phyloP scores from a whole-genome alignment of 2,888 invertebrate species.

The Metopia argyrocephala region DNA sequence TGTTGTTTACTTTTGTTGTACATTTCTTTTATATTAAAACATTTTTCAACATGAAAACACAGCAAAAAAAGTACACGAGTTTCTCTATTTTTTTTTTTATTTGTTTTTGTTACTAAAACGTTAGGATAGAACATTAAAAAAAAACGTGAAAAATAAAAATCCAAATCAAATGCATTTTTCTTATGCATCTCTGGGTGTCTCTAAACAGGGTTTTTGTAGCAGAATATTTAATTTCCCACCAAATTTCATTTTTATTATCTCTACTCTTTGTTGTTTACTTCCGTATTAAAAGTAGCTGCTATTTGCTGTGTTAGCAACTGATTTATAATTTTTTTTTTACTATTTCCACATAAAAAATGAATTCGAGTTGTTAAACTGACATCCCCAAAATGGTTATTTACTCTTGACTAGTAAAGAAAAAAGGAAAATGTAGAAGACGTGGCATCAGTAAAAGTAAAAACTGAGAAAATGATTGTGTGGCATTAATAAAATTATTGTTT shows the following conservation, averaged over 20 bases:
- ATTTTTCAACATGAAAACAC: background rate
- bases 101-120: too few species aligned
- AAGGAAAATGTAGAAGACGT: background rate
- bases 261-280: background rate
- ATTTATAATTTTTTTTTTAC: too few species aligned
- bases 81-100: too few species aligned
- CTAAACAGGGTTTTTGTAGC: background rate
- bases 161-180: background rate
- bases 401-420: background rate
- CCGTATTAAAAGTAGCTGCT: too few species aligned
- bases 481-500: conserved; percentile 47
- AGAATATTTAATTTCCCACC: background rate
- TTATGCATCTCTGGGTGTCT: background rate
- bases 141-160: background rate
- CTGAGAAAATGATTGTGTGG: conserved; percentile 39
- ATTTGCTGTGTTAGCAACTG: too few species aligned
- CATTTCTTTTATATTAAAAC: too few species aligned
- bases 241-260: too few species aligned
- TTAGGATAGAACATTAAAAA: background rate
- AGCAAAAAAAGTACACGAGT: background rate
- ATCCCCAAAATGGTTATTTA: background rate
- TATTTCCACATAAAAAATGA: background rate
- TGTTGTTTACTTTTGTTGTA: background rate
- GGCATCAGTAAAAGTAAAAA: background rate
- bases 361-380: background rate